Base-by-base conservation (phyloP, 1,140 invertebrate genomes). In the Leptinotarsa texana region DNA sequence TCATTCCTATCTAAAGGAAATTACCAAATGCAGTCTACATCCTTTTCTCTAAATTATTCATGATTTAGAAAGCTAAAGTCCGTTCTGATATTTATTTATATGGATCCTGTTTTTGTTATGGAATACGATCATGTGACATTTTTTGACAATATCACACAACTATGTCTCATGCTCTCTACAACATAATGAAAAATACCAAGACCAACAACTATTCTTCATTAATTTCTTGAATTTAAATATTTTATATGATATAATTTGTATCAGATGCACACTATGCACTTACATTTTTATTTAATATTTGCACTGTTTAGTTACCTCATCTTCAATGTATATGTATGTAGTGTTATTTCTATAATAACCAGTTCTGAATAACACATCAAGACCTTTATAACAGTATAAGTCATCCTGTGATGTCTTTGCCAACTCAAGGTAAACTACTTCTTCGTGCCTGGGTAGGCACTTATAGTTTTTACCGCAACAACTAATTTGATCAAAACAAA, bases 351-450 rank as follows among this genome's bases (percentile, higher is more conserved):
- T 57, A 2, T 57, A 57, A 57, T 57, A 57, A 57, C 51, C 15
- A 57, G 51, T 57, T 57, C 51, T 57, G 51, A 57, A 57, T 57
- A 57, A 57, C 51, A 57, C 51, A 42, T 42, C 51, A 15, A 57
- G 51, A 57, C n/a, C 51, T 57, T 57, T 57, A 57, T 57, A 57
- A 57, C 51, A 57, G 51, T 57, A 57, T 57, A 57, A 57, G 51
- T 57, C 51, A 57, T 57, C 51, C n/a, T 57, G 51, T 18, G 51
- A 57, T 57, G 51, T 57, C 51, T 57, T 57, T 57, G 51, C 76
- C 75, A 78, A 67, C 73, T 80, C 80, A 80, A 80, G 80, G 80
- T 80, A 78, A 80, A 80, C 80, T 71, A 79, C 74, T 80, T 75
- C 63, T 74, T 73, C 71, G 62, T 33, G 2, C 63, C 63, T 72